Conservation (phyloP, 2,113 vertebrate species). For the Leiothrix lutea region DNA sequence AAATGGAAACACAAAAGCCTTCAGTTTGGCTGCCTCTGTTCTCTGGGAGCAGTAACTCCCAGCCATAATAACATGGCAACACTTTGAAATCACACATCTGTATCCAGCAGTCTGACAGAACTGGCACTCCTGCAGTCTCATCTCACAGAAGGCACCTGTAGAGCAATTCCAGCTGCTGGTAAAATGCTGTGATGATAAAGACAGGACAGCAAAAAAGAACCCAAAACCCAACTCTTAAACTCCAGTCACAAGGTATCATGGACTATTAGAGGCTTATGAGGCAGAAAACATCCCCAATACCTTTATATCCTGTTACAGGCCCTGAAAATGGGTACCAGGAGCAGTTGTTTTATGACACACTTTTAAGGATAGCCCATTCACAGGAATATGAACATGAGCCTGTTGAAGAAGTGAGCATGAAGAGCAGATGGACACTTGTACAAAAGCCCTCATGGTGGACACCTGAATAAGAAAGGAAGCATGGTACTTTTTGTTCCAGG, state of each 20-base stretch:
- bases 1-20: background rate
- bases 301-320: background rate
- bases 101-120: background rate
- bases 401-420: background rate
- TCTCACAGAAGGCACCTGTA: background rate
- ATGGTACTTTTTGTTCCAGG: background rate
- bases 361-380: background rate
- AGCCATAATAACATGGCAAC: background rate
- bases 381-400: background rate
- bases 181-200: background rate
- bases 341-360: background rate
- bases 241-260: background rate
- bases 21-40: background rate
- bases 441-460: background rate
- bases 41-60: background rate
- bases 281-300: background rate
- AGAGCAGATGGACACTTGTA: background rate
- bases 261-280: background rate
- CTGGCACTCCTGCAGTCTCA: background rate
- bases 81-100: background rate
- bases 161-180: background rate
- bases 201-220: background rate
- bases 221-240: background rate
- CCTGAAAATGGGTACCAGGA: background rate
- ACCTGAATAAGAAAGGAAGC: background rate